These are phyloP conservation scores for Drosophila nr. perissopoda DNA, from an alignment of 2,888 invertebrate species.

Conservation along the genomic window DNA sequence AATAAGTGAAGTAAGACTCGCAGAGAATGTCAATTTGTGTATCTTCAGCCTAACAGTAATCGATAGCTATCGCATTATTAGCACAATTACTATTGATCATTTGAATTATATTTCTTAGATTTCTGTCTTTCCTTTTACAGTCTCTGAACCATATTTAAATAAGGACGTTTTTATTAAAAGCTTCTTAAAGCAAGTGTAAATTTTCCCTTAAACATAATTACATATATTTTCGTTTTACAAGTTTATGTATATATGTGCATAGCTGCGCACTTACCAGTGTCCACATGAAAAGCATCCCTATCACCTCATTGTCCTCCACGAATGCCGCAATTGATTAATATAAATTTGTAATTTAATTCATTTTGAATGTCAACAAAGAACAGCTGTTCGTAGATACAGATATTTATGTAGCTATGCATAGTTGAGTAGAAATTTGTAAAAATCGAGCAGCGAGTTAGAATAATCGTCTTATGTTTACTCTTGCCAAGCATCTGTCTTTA, in stretches of 20 bases:
- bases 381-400: not conserved
- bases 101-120: not conserved
- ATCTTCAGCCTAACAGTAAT: not conserved
- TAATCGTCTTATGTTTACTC: not conserved
- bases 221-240: not conserved
- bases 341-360: not conserved
- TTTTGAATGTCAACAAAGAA: not conserved
- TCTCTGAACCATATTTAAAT: not conserved
- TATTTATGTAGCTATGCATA: not conserved
- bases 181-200: not conserved
- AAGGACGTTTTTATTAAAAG: not conserved
- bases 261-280: not conserved
- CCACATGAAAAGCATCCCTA: not conserved
- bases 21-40: conserved; percentile 25
- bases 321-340: not conserved
- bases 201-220: not conserved
- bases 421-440: not conserved
- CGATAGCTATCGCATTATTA: not conserved
- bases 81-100: not conserved
- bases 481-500: not conserved
- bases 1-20: not conserved
- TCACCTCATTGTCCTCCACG: not conserved
- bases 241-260: not conserved
- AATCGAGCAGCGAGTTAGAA: not conserved
- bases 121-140: not conserved